phyloP scores from a whole-genome alignment of 2,113 vertebrate species.

The Mugil cephalus region DNA sequence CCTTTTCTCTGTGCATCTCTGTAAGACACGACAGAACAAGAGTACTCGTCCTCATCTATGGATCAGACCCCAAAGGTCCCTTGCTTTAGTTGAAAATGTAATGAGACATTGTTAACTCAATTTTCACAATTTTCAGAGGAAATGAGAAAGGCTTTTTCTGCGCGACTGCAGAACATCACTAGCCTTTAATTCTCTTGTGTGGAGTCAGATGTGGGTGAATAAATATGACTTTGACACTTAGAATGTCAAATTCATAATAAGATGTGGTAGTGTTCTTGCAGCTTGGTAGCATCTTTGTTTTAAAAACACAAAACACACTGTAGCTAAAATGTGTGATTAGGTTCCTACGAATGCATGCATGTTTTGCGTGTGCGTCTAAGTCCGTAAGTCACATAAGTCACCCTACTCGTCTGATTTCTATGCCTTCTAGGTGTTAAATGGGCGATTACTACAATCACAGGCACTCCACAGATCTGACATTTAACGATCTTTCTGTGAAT shows the following conservation, averaged over 20 bases:
- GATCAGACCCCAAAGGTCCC: conserved; percentile 81
- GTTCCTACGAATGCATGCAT: background rate
- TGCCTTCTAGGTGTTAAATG: conserved; percentile 33
- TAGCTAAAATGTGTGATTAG: background rate
- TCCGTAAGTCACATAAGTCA: conserved; percentile 26
- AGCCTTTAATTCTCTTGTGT: conserved; percentile 60
- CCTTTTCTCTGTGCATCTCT: conserved; percentile 82
- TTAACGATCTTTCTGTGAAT: conserved; percentile 47
- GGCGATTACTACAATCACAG: conserved; percentile 22
- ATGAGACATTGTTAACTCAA: conserved; percentile 84
- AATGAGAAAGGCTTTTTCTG: conserved; percentile 66
- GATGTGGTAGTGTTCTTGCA: conserved; percentile 17
- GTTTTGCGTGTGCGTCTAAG: background rate
- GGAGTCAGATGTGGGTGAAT: conserved; percentile 42
- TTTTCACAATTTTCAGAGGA: conserved; percentile 74
- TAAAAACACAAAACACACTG: conserved; percentile 5
- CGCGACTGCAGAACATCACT: conserved; percentile 36
- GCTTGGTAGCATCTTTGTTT: background rate
- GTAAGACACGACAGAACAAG: conserved; percentile 79
- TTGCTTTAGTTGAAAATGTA: conserved; percentile 77
- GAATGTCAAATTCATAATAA: conserved; percentile 53
- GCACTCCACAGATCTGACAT: conserved; percentile 56
- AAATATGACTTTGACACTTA: conserved; percentile 51
- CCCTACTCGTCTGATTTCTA: conserved; percentile 23
- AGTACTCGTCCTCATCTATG: conserved; percentile 76